These are phyloP conservation scores for Cyprinodon variegatus DNA, from an alignment of 2,113 vertebrate species.

Conservation along the genomic window DNA sequence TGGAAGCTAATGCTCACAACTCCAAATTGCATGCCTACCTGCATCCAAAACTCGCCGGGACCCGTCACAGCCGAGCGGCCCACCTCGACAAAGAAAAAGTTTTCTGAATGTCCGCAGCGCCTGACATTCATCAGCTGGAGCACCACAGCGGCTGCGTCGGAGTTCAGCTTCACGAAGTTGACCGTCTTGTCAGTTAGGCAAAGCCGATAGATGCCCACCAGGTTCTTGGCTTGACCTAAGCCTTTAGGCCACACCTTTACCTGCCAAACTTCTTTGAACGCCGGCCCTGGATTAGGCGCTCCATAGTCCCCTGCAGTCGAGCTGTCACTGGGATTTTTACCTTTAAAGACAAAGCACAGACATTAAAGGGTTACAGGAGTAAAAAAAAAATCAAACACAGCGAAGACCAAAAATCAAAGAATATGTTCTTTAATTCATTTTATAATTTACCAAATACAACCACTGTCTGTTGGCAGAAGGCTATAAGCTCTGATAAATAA, in stretches of 20 bases:
- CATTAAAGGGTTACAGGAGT: not conserved
- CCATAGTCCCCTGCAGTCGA: conserved; percentile 71
- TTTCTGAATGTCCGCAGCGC: conserved; percentile 84
- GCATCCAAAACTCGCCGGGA: conserved; percentile 88
- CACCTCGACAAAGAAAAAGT: conserved; percentile 88
- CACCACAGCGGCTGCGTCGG: conserved; percentile 82
- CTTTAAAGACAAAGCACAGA: conserved; percentile 54
- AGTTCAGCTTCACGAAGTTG: conserved; percentile 83
- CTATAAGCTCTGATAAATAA: conserved; percentile 31
- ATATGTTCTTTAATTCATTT: conserved; percentile 38
- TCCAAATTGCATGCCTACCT: conserved; percentile 66
- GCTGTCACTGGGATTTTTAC: conserved; percentile 74
- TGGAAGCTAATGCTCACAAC: conserved; percentile 9
- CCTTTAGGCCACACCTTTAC: conserved; percentile 87
- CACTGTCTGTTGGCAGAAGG: conserved; percentile 20
- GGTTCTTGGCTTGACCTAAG: conserved; percentile 81
- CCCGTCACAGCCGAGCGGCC: conserved; percentile 83
- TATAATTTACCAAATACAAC: conserved; percentile 38
- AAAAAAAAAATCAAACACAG: not conserved
- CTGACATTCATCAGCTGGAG: conserved; percentile 86
- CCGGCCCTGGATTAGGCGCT: conserved; percentile 75
- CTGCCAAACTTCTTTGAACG: conserved; percentile 88
- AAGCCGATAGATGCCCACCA: conserved; percentile 84
- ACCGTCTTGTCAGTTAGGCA: conserved; percentile 84
- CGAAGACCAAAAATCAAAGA: conserved; percentile 19